phyloP scores from a whole-genome alignment of 2,888 invertebrate species.

The Venustoraphidia nigricollis region DNA sequence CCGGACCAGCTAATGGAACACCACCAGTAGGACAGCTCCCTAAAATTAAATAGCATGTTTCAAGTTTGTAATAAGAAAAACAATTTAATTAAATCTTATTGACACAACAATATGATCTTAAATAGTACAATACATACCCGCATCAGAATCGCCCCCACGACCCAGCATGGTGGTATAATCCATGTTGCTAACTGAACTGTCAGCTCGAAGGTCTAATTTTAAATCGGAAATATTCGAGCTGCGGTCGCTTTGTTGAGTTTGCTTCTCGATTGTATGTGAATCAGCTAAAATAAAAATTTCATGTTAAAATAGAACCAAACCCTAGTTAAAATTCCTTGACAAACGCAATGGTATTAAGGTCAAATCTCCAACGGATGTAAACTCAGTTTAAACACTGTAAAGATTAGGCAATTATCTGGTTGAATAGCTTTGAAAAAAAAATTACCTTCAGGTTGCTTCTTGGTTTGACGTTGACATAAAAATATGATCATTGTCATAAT shows the following conservation, averaged over 20 bases:
- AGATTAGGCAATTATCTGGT: no score
- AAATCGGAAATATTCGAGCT: slow-evolving; percentile 87
- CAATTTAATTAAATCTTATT: no score
- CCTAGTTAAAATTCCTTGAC: neutral
- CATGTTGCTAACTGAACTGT: slow-evolving; percentile 63
- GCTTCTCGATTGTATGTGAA: slow-evolving; percentile 36
- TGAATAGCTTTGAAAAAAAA: neutral
- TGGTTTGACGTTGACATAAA: slow-evolving; percentile 54
- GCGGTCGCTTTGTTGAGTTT: slow-evolving; percentile 66
- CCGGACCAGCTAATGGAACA: slow-evolving; percentile 63
- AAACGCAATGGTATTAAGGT: no score
- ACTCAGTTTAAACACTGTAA: no score
- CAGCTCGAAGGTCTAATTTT: slow-evolving; percentile 75
- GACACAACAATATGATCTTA: no score
- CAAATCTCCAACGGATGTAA: no score
- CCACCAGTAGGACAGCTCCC: slow-evolving; percentile 29
- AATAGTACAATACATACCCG: slow-evolving; percentile 19
- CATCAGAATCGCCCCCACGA: slow-evolving; percentile 32
- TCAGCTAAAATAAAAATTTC: slow-evolving; percentile 24
- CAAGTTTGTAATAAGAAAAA: no score
- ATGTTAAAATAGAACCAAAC: neutral
- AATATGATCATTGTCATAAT: slow-evolving; percentile 73
- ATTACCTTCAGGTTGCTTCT: slow-evolving; percentile 36
- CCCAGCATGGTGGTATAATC: slow-evolving; percentile 32
- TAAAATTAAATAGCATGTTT: no score